Conservation (phyloP, 92 coral and sea anemone species). For the Scolanthus callimorphus region DNA sequence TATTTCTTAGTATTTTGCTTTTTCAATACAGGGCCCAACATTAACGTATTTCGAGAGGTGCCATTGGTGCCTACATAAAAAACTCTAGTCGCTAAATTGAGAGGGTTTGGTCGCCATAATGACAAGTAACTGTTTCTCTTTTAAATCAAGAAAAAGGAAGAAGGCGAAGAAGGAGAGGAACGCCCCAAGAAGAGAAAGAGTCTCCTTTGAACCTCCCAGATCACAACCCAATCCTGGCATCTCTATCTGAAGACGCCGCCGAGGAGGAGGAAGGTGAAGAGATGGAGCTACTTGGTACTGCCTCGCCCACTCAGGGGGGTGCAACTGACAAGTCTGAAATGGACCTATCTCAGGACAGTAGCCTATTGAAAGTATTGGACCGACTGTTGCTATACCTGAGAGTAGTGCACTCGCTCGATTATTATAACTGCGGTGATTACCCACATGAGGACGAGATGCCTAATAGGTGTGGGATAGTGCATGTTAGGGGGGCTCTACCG, state of each 20-base stretch:
- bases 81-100: too few species aligned
- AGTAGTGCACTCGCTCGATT: slow-evolving; percentile 91
- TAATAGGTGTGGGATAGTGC: slow-evolving; percentile 91
- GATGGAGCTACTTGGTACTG: slow-evolving; percentile 79
- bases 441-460: slow-evolving; percentile 99
- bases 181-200: slow-evolving; percentile 55
- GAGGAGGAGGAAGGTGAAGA: slow-evolving; percentile 93
- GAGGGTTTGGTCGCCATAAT: too few species aligned
- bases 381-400: slow-evolving; percentile 77
- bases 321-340: slow-evolving; percentile 61
- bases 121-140: slow-evolving; percentile 1
- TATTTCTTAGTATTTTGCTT: too few species aligned
- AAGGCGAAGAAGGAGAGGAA: slow-evolving; percentile 74
- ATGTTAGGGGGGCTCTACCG: slow-evolving; percentile 82
- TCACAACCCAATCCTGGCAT: slow-evolving; percentile 82
- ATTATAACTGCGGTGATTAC: slow-evolving; percentile 91
- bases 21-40: too few species aligned
- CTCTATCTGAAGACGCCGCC: slow-evolving; percentile 79
- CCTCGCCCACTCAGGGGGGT: slow-evolving; percentile 43
- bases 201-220: slow-evolving; percentile 63
- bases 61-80: too few species aligned
- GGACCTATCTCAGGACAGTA: slow-evolving; percentile 65
- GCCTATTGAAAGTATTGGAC: slow-evolving; percentile 74
- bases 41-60: too few species aligned
- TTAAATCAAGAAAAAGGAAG: slow-evolving; percentile 59